These are phyloP conservation scores for Emydura subglobosa DNA, from an alignment of 2,113 vertebrate species.

Conservation along the genomic window DNA sequence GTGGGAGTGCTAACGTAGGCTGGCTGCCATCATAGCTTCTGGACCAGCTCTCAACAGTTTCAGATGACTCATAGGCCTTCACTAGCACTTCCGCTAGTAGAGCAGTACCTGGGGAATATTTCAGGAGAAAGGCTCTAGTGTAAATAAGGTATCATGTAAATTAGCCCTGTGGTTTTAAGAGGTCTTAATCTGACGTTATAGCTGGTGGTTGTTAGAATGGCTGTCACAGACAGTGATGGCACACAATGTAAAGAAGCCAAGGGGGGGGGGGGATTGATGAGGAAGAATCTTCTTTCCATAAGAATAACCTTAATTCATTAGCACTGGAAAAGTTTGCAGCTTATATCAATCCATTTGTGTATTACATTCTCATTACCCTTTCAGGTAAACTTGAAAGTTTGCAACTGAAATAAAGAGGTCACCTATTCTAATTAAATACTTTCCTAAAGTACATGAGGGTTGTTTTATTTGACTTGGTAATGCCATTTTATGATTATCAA, in stretches of 20 bases:
- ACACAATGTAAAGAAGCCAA: neutral
- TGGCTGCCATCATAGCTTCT: neutral
- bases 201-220: neutral
- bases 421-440: conserved; percentile 12
- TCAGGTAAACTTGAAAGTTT: conserved; percentile 50
- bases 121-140: neutral
- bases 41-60: neutral
- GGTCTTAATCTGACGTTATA: neutral
- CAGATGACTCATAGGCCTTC: neutral
- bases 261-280: neutral
- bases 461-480: conserved; percentile 22
- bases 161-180: neutral
- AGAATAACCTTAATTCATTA: neutral
- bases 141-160: neutral
- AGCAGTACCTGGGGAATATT: neutral
- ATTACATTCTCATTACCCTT: conserved; percentile 22
- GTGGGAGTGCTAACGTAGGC: neutral
- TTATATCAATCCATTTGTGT: conserved; percentile 30
- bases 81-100: neutral
- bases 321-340: conserved; percentile 22
- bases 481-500: neutral
- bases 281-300: neutral
- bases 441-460: conserved; percentile 16
- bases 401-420: conserved; percentile 56
- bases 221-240: neutral